A percentile compares a stretch with the other conserved stretches of the same genome.
These are phyloP conservation scores for Brienomyrus brachyistius DNA, from an alignment of 2,113 vertebrate species.

Conservation along the genomic window DNA sequence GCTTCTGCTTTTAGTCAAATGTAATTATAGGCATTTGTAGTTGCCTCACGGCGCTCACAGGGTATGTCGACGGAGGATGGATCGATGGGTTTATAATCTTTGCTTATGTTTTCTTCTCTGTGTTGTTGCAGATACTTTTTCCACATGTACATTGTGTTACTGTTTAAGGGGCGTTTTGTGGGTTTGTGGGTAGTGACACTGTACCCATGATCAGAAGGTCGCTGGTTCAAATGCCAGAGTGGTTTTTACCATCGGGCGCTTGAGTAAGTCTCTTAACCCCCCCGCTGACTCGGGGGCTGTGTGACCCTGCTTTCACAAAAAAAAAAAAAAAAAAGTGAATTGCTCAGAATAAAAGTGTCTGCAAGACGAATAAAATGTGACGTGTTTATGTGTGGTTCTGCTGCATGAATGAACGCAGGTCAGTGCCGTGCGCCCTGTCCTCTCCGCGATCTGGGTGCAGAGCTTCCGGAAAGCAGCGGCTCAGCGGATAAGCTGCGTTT, in stretches of 20 bases:
- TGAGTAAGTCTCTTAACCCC: background rate
- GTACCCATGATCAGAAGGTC: background rate
- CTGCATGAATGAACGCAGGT: background rate
- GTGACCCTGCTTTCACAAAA: background rate
- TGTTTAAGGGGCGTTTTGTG: background rate
- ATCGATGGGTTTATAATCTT: background rate
- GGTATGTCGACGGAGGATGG: background rate
- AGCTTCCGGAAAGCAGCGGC: background rate
- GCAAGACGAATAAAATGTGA: background rate
- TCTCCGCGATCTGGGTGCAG: background rate
- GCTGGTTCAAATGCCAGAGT: background rate
- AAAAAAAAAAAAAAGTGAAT: background rate
- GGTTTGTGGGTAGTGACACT: background rate
- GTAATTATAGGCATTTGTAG: background rate
- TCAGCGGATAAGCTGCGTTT: background rate
- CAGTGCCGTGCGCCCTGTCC: background rate
- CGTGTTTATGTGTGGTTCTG: background rate
- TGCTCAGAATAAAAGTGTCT: background rate
- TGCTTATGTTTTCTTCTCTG: background rate
- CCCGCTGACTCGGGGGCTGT: background rate
- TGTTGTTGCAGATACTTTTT: background rate
- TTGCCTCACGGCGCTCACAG: background rate
- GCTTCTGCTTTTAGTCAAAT: background rate
- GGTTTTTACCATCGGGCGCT: background rate
- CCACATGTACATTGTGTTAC: background rate